Evolutionary conservation across 2,797 vertebrate genomes (phyloP), one percentile per base, ranked within the genome.

Genomic region (Aulostomus chinensis): DNA sequence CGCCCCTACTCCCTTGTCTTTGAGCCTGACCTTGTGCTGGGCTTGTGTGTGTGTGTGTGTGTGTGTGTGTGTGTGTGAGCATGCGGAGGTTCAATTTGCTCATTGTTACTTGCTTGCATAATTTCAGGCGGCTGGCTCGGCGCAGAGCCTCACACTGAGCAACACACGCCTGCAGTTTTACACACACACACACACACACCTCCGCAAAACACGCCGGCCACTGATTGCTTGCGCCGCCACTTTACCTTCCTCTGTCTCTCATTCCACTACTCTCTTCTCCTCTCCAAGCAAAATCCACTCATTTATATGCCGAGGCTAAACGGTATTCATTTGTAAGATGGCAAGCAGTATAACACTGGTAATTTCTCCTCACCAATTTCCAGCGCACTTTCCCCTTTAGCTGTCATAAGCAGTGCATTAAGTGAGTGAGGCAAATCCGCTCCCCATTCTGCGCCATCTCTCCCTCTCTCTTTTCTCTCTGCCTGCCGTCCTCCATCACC

Each of bases 371-470:
- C 93, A 92, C 90, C 86, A 89, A 93, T 95, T 93, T 93, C 84
- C 86, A 85, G 77, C 81, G 75, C 81, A 85, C 59, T 84, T 56
- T 86, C 80, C 64, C 86, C 88, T 91, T 91, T 92, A 93, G 92
- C 94, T 90, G 91, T 94, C 94, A 93, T 95, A 92, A 95, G 93
- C 91, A 93, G 90, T 92, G 92, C 89, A 93, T 95, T 94, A 96
- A 94, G 90, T 88, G 92, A 90, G 91, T 90, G 91, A 93, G 90
- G 92, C 91, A 93, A 94, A 94, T 93, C 92, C 88, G 89, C 92
- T 93, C 89, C 89, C 87, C 87, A 89, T 92, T 93, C 92, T 88
- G 92, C 93, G 83, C 89, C 88, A 91, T 91, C 66, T 57, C 71
- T 21, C 33, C 10, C 29, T 24, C 37, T 21, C 32, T 59, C 62